Evolutionary conservation across 2,888 invertebrate species (phyloP).

Genomic region (Pachycephus smyrnensis): DNA sequence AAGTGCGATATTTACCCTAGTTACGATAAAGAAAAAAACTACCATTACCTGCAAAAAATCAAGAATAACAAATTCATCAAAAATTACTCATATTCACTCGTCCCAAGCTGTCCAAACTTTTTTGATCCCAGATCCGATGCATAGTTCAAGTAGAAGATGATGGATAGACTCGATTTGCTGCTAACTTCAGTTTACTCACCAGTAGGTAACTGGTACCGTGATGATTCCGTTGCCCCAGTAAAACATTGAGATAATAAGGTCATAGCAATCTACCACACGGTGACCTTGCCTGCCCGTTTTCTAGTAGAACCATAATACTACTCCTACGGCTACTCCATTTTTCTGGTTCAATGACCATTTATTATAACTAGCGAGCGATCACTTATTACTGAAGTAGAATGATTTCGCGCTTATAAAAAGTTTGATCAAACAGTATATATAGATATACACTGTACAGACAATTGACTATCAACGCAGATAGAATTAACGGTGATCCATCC

Average conservation of each 20-base stretch:
- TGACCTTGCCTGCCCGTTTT: conserved; percentile 38
- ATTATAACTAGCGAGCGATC: not conserved
- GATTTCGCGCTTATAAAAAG: not conserved
- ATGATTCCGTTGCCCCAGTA: not conserved
- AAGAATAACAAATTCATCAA: not conserved
- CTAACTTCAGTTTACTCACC: not conserved
- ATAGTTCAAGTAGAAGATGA: not conserved
- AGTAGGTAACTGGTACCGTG: not conserved
- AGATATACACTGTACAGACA: not conserved
- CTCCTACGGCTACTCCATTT: conserved; percentile 26
- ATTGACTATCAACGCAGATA: not conserved
- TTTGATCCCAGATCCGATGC: not conserved
- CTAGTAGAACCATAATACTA: conserved; percentile 15
- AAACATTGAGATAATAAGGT: conserved; percentile 38
- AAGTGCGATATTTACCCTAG: no score
- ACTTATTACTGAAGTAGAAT: not conserved
- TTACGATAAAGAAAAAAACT: no score
- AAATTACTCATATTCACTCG: not conserved
- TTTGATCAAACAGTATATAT: not conserved
- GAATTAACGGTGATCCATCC: not conserved
- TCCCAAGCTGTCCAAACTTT: not conserved
- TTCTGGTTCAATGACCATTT: conserved; percentile 22
- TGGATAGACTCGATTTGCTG: not conserved
- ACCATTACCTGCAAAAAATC: not conserved
- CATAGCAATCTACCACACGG: conserved; percentile 34